A percentile compares a stretch with the other conserved stretches of the same genome.
phyloP scores from a whole-genome alignment of 2,797 vertebrate species.

The Stomatorhinus walkeri region DNA sequence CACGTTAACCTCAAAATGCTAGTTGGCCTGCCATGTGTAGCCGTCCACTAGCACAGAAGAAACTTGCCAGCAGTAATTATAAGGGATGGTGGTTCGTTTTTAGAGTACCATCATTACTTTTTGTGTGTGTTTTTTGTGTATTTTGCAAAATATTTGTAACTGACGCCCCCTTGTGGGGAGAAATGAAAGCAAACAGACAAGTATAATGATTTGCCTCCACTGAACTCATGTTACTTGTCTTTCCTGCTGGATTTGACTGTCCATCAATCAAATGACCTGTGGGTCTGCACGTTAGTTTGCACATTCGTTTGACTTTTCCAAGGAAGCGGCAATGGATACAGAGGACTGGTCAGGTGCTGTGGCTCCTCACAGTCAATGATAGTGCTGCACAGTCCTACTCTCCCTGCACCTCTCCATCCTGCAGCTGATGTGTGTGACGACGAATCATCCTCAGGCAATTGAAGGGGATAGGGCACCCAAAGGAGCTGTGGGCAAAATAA shows the following conservation, averaged over 20 bases:
- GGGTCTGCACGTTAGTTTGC: neutral
- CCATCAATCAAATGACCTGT: neutral
- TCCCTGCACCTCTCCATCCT: neutral
- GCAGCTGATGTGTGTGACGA: neutral
- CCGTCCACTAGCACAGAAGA: neutral
- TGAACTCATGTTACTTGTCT: neutral
- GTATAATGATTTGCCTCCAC: neutral
- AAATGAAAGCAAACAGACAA: neutral
- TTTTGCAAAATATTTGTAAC: neutral
- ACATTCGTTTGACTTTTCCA: neutral
- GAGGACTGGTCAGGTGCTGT: neutral
- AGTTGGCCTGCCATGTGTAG: neutral
- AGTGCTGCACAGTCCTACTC: neutral
- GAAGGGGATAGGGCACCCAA: neutral
- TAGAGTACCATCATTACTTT: conserved; percentile 10
- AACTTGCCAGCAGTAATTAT: neutral
- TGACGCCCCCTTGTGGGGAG: conserved; percentile 19
- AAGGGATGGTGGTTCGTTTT: neutral
- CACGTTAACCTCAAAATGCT: neutral
- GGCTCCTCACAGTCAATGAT: neutral
- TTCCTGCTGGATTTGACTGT: neutral
- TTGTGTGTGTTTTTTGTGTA: neutral
- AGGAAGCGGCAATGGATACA: neutral
- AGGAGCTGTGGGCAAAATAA: neutral
- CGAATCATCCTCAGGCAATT: neutral